Evolutionary conservation across 2,113 vertebrate species (phyloP).

Genomic region (Atrichornis clamosus): DNA sequence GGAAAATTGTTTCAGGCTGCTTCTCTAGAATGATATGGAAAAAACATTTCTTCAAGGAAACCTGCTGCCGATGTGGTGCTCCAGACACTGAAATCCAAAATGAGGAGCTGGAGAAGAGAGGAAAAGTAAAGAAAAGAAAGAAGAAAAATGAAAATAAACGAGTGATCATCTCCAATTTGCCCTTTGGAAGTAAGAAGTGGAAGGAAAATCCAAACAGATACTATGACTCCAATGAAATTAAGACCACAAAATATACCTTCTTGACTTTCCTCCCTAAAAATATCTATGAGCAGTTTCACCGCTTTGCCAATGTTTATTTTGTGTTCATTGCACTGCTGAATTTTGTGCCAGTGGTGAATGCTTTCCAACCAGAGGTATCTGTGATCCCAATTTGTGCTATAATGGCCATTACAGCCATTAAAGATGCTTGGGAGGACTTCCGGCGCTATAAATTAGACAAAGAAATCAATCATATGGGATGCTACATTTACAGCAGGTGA

Average conservation of each 20-base stretch:
- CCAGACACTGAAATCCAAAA: slow-evolving; percentile 50
- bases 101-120: slow-evolving; percentile 61
- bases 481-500: slow-evolving; percentile 89
- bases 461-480: slow-evolving; percentile 83
- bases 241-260: slow-evolving; percentile 89
- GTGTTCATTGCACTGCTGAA: slow-evolving; percentile 83
- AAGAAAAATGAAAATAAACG: slow-evolving; percentile 76
- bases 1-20: not conserved
- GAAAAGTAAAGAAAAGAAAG: slow-evolving; percentile 63
- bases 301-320: slow-evolving; percentile 91
- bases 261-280: slow-evolving; percentile 89
- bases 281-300: slow-evolving; percentile 88
- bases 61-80: not conserved
- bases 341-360: slow-evolving; percentile 87
- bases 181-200: slow-evolving; percentile 70
- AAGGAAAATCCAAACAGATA: slow-evolving; percentile 82
- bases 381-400: slow-evolving; percentile 86
- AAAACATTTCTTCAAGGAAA: slow-evolving; percentile 29
- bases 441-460: slow-evolving; percentile 84
- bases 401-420: slow-evolving; percentile 84
- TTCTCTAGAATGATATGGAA: slow-evolving; percentile 23
- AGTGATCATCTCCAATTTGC: slow-evolving; percentile 80
- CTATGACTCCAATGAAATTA: slow-evolving; percentile 82
- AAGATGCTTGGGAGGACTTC: slow-evolving; percentile 93
- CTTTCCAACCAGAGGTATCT: slow-evolving; percentile 86